Evolutionary conservation across 2,888 invertebrate genomes (phyloP).

Genomic region (Ptychoptera contaminata): DNA sequence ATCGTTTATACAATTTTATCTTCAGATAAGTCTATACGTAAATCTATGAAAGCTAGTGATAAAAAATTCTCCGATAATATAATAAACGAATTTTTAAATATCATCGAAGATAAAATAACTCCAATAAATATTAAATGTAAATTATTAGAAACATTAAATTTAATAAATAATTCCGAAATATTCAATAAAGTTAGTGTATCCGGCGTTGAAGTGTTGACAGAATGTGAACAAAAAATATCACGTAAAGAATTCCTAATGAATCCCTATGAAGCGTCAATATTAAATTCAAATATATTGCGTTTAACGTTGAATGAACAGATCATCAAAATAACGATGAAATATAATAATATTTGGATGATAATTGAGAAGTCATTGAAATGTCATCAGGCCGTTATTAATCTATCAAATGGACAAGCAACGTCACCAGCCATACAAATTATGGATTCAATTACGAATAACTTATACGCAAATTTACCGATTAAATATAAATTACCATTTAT

Average conservation of each 20-base stretch:
- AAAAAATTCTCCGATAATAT: constrained; percentile 19
- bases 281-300: too few species aligned
- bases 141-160: constrained; percentile 32
- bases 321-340: too few species aligned
- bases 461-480: constrained; percentile 32
- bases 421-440: constrained; percentile 23
- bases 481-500: constrained; percentile 34
- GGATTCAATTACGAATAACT: constrained; percentile 17
- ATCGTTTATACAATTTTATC: constrained; percentile 45
- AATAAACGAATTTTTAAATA: constrained; percentile 16
- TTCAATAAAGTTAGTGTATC: constrained; percentile 27
- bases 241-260: too few species aligned
- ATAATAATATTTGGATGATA: constrained; percentile 35
- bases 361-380: constrained; percentile 38
- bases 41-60: constrained; percentile 10
- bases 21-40: constrained; percentile 27
- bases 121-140: constrained; percentile 34
- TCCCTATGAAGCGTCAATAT: too few species aligned
- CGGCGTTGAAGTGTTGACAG: constrained; percentile 16
- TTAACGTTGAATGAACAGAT: too few species aligned
- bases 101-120: constrained; percentile 26
- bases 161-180: constrained; percentile 33
- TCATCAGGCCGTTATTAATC: constrained; percentile 23
- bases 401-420: constrained; percentile 14
- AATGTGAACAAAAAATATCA: too few species aligned